Base-by-base conservation (phyloP, 1,140 invertebrate species). In the Ceratina calcarata region DNA sequence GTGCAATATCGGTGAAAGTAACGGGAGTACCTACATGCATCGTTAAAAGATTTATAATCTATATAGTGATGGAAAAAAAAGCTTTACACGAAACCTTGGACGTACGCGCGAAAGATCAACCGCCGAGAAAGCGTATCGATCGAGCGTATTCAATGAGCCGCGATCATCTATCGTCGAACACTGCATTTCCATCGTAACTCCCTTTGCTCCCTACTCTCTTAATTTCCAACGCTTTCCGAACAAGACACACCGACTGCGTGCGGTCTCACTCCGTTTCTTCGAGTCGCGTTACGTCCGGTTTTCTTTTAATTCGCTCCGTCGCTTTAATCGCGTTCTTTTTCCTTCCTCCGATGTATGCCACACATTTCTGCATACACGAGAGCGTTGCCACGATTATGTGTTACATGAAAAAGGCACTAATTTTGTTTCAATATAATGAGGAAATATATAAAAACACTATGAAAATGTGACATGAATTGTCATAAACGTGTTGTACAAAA, bases 61-160 rank as follows among this genome's bases (percentile, higher is more conserved):
- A 18, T 37, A 20, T 18, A 16, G 62, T 37, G 32, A 37, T 32
- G 18, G 20, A 60, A 55, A 80, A 68, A 61, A 53, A 37, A 15
- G 4, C 65, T 57, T 65, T 32, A 82, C 75, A 82, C 70, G n/a
- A 51, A 45, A 45, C 37, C 37, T 45, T 45, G 64, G 22, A 20
- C 20, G 49, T 49, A 27, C 49, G 37, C 75, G n/a, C 65, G 66
- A 45, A 74, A 67, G 55, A 71, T 55, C 67, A 55, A 80, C 57
- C 58, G 55, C 55, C 53, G 79, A 71, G 86, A 87, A 87, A 87
- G 85, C 85, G 86, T 87, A 87, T 87, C 82, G 82, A 82, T 84
- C 62, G 65, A 64, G 75, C 24, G 60, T 55, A 55, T 7, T 68
- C 75, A 72, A 86, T 87, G 75, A 60, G 70, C 24, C 13, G n/a